A percentile compares a stretch with the other conserved stretches of the same genome.
Conservation (phyloP, 1,140 invertebrate species). For the Steinernema khuongi region DNA sequence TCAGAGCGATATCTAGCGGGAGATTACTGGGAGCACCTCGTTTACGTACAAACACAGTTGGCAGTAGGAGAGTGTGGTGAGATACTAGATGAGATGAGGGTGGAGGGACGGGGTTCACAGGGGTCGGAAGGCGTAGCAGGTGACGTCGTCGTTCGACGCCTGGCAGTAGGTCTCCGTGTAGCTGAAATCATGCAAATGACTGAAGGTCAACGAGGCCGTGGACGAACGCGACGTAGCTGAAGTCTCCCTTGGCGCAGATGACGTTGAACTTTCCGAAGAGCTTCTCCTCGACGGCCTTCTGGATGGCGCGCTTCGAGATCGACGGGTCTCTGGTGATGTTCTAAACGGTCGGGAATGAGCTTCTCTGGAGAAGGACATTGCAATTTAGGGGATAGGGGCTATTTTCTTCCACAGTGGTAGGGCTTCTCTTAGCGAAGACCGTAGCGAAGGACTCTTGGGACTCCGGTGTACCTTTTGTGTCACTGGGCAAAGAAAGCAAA, state of each 20-base stretch:
- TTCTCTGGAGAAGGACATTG: slow-evolving; percentile 2
- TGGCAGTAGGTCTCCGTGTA: slow-evolving; percentile 54
- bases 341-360: slow-evolving; percentile 35
- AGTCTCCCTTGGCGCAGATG: slow-evolving; percentile 52
- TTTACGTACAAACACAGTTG: not conserved
- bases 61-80: not conserved
- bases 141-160: slow-evolving; percentile 47
- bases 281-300: slow-evolving; percentile 58
- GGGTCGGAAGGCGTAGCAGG: slow-evolving; percentile 46
- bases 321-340: slow-evolving; percentile 54
- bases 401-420: too few species aligned
- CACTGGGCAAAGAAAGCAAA: slow-evolving; percentile 16
- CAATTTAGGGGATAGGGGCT: too few species aligned
- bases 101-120: slow-evolving; percentile 13
- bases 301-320: slow-evolving; percentile 54
- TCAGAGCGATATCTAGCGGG: too few species aligned
- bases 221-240: slow-evolving; percentile 54
- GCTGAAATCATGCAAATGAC: too few species aligned
- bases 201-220: too few species aligned
- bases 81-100: slow-evolving; percentile 5
- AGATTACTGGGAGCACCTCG: too few species aligned
- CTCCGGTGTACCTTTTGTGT: not conserved
- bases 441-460: too few species aligned
- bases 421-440: too few species aligned
- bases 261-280: slow-evolving; percentile 57